These are phyloP conservation scores for Dasyurus viverrinus DNA, from an alignment of 2,113 vertebrate genomes.

Conservation along the genomic window DNA sequence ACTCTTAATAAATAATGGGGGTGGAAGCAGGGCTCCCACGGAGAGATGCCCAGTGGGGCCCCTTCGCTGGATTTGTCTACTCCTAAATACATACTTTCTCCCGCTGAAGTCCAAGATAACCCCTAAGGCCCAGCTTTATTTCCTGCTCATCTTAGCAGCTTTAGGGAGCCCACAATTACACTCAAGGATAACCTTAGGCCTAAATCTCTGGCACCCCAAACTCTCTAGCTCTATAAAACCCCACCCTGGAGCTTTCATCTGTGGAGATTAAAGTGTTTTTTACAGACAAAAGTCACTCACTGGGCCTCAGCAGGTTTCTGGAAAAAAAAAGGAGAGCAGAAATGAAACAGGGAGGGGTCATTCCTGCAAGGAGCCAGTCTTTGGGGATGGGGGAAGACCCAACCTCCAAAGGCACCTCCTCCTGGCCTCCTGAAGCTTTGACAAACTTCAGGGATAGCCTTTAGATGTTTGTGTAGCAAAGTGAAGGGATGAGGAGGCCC, in stretches of 20 bases:
- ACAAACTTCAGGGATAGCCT: neutral
- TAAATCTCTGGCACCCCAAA: neutral
- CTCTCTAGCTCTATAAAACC: conserved; percentile 11
- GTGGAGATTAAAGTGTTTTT: conserved; percentile 29
- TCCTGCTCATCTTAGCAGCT: neutral
- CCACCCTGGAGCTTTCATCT: conserved; percentile 20
- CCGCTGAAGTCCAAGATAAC: neutral
- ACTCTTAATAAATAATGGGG: neutral
- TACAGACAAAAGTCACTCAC: neutral
- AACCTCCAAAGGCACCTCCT: neutral
- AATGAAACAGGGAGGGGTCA: neutral
- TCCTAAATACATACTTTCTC: neutral
- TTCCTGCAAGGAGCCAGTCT: neutral
- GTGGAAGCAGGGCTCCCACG: neutral
- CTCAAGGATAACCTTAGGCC: neutral
- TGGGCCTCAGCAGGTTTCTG: neutral
- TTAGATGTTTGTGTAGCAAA: neutral
- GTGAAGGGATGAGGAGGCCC: neutral
- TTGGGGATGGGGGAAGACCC: neutral
- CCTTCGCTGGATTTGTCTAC: no score
- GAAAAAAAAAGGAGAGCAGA: neutral
- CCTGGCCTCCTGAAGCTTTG: neutral
- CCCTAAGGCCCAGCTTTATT: neutral
- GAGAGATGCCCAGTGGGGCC: neutral
- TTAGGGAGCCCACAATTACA: neutral